A percentile compares a stretch with the other conserved stretches of the same genome.
These are phyloP conservation scores for Dugesia japonica DNA, from an alignment of 2,888 invertebrate species.

Conservation along the genomic window DNA sequence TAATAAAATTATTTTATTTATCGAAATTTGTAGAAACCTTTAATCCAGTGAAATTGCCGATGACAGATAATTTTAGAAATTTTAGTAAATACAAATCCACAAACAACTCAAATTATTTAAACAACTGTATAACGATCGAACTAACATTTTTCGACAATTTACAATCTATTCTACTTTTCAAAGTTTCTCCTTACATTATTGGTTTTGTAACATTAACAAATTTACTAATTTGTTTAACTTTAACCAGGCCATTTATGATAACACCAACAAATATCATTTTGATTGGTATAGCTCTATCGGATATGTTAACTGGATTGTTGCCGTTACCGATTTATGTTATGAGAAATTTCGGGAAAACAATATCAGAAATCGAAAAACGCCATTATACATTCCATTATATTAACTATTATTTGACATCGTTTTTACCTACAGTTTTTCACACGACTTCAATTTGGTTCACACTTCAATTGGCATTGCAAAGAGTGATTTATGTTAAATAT, in stretches of 20 bases:
- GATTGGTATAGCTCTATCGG: slow-evolving; percentile 84
- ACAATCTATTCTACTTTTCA: background rate
- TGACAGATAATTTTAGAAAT: background rate
- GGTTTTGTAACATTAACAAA: slow-evolving; percentile 75
- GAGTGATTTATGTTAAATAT: slow-evolving; percentile 85
- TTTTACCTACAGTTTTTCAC: slow-evolving; percentile 56
- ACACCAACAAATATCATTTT: slow-evolving; percentile 76
- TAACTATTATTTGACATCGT: slow-evolving; percentile 49
- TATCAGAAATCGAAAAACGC: background rate
- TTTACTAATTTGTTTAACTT: slow-evolving; percentile 70
- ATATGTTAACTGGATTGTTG: slow-evolving; percentile 60
- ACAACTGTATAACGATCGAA: background rate
- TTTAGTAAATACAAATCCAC: background rate
- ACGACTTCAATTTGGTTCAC: slow-evolving; percentile 85
- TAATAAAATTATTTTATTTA: no score
- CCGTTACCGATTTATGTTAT: slow-evolving; percentile 31
- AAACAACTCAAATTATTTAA: background rate
- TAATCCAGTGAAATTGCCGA: no score
- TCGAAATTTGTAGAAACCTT: no score
- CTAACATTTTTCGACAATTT: background rate
- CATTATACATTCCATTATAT: slow-evolving; percentile 51
- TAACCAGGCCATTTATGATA: slow-evolving; percentile 73
- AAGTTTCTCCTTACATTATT: slow-evolving; percentile 58
- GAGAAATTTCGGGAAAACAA: slow-evolving; percentile 43
- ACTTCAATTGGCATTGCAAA: slow-evolving; percentile 69